Evolutionary conservation across 2,888 invertebrate genomes (phyloP).

Genomic region (Drosophila lutescens): DNA sequence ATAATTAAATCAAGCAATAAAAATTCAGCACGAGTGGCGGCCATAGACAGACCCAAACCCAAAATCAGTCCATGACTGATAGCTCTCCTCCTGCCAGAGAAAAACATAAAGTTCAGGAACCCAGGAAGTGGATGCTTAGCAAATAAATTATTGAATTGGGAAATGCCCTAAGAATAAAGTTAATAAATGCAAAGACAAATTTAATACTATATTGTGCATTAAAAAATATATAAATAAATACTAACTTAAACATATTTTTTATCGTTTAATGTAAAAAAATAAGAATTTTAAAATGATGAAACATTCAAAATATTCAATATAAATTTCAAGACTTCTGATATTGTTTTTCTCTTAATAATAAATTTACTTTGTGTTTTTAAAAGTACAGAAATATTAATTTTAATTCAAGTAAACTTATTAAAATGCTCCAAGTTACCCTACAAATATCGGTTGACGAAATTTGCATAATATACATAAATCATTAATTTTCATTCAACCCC

Average conservation of each 20-base stretch:
- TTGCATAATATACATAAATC: conserved; percentile 27
- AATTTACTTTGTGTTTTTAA: no score
- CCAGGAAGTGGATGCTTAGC: conserved; percentile 6
- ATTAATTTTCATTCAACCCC: conserved; percentile 22
- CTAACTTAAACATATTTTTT: no score
- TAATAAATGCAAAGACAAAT: no score
- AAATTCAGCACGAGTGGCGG: conserved; percentile 77
- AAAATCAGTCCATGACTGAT: conserved; percentile 34
- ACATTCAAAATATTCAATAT: no score
- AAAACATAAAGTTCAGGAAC: background rate
- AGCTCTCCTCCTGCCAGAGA: background rate
- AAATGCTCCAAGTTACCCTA: background rate
- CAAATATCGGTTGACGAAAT: conserved; percentile 23
- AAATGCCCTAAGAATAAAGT: background rate
- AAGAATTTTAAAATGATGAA: no score
- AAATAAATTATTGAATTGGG: conserved; percentile 5
- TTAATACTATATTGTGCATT: no score
- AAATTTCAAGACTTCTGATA: no score
- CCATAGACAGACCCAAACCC: conserved; percentile 21
- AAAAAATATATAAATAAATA: no score
- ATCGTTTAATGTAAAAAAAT: no score
- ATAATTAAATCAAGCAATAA: conserved; percentile 81
- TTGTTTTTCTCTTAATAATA: no score
- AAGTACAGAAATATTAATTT: no score
- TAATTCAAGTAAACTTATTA: no score